These are phyloP conservation scores for Mustelus asterias DNA, from an alignment of 2,113 vertebrate genomes.

Conservation along the genomic window DNA sequence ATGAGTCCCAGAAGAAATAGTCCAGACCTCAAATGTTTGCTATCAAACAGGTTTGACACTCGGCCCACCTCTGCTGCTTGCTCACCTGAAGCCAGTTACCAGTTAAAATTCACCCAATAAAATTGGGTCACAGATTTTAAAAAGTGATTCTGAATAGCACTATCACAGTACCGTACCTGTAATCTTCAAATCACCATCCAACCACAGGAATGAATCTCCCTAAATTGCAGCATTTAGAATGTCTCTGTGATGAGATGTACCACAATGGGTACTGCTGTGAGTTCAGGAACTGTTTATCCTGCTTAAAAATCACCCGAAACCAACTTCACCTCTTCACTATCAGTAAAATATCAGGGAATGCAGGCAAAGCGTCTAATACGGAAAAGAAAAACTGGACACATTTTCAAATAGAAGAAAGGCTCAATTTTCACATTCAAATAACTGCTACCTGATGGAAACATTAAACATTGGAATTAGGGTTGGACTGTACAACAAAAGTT, in stretches of 20 bases:
- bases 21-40: neutral
- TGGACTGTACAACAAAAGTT: neutral
- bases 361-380: neutral
- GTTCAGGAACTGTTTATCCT: neutral
- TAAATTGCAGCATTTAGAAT: neutral
- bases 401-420: neutral
- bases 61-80: neutral
- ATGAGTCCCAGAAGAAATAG: neutral
- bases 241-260: neutral
- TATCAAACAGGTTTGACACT: neutral
- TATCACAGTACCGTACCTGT: neutral
- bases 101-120: neutral
- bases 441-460: neutral
- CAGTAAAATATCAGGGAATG: neutral
- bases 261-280: neutral
- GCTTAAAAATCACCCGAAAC: neutral
- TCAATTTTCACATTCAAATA: neutral
- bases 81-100: neutral
- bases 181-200: neutral
- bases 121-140: neutral
- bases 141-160: neutral
- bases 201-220: neutral
- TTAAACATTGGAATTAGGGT: neutral
- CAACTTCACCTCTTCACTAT: neutral
- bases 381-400: neutral